phyloP scores from a whole-genome alignment of 1,140 invertebrate species.

The Odontomachus brunneus region DNA sequence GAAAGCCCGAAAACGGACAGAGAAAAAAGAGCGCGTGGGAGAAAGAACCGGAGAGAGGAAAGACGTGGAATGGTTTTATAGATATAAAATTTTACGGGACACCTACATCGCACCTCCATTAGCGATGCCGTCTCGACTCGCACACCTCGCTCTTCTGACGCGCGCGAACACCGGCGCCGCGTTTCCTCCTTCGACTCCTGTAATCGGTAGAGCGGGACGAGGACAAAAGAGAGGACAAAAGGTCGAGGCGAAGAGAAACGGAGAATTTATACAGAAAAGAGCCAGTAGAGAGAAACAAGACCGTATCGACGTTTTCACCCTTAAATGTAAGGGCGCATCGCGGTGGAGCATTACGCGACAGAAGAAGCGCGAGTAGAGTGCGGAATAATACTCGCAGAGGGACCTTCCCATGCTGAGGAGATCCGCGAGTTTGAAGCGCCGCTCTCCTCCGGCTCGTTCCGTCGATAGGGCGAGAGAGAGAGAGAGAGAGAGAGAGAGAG shows the following conservation, averaged over 20 bases:
- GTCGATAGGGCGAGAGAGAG: conserved; percentile 14
- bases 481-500: conserved; percentile 32
- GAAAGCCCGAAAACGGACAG: neutral
- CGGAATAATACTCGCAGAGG: conserved; percentile 62
- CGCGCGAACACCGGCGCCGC: conserved; percentile 52
- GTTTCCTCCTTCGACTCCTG: conserved; percentile 51
- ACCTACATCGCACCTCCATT: conserved; percentile 80
- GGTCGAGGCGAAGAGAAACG: conserved; percentile 21
- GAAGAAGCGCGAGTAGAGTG: conserved; percentile 33
- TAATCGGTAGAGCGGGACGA: conserved; percentile 42
- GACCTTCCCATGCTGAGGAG: conserved; percentile 26
- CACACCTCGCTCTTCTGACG: conserved; percentile 65
- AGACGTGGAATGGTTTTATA: conserved; percentile 50
- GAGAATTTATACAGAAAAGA: conserved; percentile 52
- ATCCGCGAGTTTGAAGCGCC: conserved; percentile 55
- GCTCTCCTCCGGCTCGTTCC: conserved; percentile 3
- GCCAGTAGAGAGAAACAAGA: conserved; percentile 38
- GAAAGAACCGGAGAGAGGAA: conserved; percentile 11
- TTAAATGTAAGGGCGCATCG: conserved; percentile 55
- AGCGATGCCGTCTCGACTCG: conserved; percentile 70
- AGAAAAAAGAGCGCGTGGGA: conserved; percentile 21
- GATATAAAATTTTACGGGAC: conserved; percentile 79
- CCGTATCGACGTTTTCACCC: conserved; percentile 58
- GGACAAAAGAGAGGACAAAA: conserved; percentile 46
- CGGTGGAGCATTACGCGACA: conserved; percentile 62